Base-by-base conservation (phyloP, 2,797 vertebrate genomes). In the Lagodon rhomboides region DNA sequence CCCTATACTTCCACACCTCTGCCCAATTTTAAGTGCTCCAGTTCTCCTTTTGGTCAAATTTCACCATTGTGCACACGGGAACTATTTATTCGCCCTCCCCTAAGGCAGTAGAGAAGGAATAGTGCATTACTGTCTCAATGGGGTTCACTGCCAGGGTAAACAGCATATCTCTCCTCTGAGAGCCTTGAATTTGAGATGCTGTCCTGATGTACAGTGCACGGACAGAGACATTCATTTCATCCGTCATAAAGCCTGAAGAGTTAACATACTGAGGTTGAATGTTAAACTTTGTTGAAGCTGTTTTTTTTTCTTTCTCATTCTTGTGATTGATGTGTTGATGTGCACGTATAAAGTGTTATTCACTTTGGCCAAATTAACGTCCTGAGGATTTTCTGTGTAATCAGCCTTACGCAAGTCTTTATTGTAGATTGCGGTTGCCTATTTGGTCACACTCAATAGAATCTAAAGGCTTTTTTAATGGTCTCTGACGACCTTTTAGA, bases 361-460 rank as follows among this genome's bases (percentile, higher is more conserved):
- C 73, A 80, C 53, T 82, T 75, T 23, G 12, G 51, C 25, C 75
- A 85, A 90, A 90, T 85, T 77, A 79, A 80, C 65, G 80, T 90
- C 86, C 78, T 72, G 84, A 80, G 71, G 72, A 76, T 83, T 85
- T 87, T 90, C 66, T 74, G 77, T 85, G 49, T 86, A 86, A 92
- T 90, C 80, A 89, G 84, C 85, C 89, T 84, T 81, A 75, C 38
- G 73, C 82, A 88, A 77, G 65, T 89, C 85, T 87, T 90, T 82
- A 89, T 83, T 86, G 77, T 75, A 85, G 76, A 85, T 90, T 88
- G 82, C 68, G 74, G 80, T 86, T 68, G 81, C 79, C 83, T 84
- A 83, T 85, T 92, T 82, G 77, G 92, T 93, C 90, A 91, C 79
- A 84, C 89, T 93, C 89, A 90, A 87, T 95, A 92, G 90, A 93